Evolutionary conservation across 2,113 vertebrate species (phyloP).

Genomic region (Falcunculus frontatus): DNA sequence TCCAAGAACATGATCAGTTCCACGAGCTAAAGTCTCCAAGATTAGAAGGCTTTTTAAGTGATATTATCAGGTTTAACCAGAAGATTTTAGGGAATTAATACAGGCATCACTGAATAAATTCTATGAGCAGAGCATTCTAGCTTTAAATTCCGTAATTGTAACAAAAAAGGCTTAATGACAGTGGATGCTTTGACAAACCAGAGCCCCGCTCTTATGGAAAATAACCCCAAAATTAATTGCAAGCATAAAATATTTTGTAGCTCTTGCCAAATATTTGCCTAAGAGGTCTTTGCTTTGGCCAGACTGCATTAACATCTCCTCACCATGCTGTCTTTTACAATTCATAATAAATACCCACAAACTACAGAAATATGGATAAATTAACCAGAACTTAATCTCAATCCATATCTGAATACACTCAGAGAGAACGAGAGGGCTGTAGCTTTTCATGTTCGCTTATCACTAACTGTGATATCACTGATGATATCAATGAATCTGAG

Average conservation of each 20-base stretch:
- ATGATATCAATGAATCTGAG: not conserved
- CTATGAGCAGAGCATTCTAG: not conserved
- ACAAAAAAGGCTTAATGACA: not conserved
- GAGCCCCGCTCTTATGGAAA: not conserved
- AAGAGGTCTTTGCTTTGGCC: not conserved
- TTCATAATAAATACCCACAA: not conserved
- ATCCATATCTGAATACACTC: not conserved
- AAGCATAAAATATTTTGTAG: not conserved
- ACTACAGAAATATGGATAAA: not conserved
- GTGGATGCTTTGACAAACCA: not conserved
- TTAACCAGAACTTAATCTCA: not conserved
- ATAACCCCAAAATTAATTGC: not conserved
- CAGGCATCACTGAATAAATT: not conserved
- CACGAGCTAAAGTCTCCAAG: not conserved
- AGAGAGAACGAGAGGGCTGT: not conserved
- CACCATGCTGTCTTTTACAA: not conserved
- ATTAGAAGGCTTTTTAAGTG: not conserved
- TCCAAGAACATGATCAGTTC: not conserved
- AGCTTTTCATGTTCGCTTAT: not conserved
- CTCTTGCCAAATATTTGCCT: not conserved
- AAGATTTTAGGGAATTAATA: not conserved
- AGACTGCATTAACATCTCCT: not conserved
- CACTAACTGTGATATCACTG: not conserved
- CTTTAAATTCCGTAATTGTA: not conserved
- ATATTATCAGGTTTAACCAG: not conserved